A percentile compares a stretch with the other conserved stretches of the same genome.
phyloP scores from a whole-genome alignment of 2,797 vertebrate genomes.

The Geotrypetes seraphini region DNA sequence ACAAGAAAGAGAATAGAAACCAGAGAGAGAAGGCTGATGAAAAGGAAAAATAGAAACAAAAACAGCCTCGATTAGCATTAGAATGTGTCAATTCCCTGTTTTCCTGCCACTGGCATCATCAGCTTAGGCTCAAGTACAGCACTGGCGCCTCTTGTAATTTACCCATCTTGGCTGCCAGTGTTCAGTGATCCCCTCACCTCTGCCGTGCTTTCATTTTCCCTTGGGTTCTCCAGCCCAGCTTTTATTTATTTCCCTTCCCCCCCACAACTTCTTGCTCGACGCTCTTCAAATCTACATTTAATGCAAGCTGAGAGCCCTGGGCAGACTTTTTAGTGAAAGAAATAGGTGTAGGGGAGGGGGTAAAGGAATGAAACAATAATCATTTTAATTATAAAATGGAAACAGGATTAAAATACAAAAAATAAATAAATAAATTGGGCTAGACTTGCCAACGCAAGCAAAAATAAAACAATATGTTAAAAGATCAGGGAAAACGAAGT shows the following conservation, averaged over 20 bases:
- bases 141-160: constrained; percentile 14
- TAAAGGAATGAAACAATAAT: too few species aligned
- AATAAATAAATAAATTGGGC: too few species aligned
- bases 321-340: neutral
- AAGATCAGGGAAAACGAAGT: too few species aligned
- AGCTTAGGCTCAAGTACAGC: constrained; percentile 8
- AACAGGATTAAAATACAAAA: neutral
- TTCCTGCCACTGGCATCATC: constrained; percentile 14
- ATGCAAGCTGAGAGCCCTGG: neutral
- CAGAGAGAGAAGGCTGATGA: neutral
- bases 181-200: constrained; percentile 14
- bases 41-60: accelerated
- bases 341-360: too few species aligned
- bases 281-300: constrained; percentile 6
- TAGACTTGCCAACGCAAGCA: too few species aligned
- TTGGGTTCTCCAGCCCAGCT: constrained; percentile 3
- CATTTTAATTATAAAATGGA: neutral
- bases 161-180: constrained; percentile 8
- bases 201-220: constrained; percentile 9
- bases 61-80: constrained; percentile 3
- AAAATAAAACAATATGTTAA: too few species aligned
- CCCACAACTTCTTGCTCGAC: constrained; percentile 1
- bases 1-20: too few species aligned
- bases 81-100: constrained; percentile 1
- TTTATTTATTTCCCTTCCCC: constrained; percentile 2